These are phyloP conservation scores for Coleophora deauratella DNA, from an alignment of 2,888 invertebrate species.

Conservation along the genomic window DNA sequence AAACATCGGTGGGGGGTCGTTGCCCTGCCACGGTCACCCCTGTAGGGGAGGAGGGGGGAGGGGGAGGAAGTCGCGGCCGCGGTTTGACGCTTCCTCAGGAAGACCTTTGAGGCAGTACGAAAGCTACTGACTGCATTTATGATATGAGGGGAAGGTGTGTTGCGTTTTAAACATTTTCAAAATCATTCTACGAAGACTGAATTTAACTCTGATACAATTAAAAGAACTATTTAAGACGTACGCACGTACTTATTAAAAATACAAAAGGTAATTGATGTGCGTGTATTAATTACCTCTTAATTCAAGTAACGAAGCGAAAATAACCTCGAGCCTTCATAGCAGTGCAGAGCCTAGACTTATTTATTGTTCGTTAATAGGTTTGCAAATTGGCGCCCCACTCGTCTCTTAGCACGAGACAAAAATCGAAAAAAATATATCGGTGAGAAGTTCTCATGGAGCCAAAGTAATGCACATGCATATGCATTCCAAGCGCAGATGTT, in stretches of 20 bases:
- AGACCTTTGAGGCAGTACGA: constrained; percentile 60
- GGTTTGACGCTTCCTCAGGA: constrained; percentile 73
- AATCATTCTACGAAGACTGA: too few relatives aligned
- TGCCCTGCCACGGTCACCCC: constrained; percentile 47
- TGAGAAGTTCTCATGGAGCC: constrained; percentile 50
- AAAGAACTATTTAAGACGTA: too few relatives aligned
- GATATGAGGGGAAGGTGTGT: too few relatives aligned
- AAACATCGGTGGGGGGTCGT: constrained; percentile 56
- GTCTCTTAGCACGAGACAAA: constrained; percentile 51
- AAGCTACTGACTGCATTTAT: constrained; percentile 32
- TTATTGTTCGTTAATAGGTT: too few relatives aligned
- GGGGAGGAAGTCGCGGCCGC: constrained; percentile 57
- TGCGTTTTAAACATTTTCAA: too few relatives aligned
- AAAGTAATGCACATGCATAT: constrained; percentile 59
- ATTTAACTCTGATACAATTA: too few relatives aligned
- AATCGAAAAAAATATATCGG: constrained; percentile 36
- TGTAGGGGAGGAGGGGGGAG: constrained; percentile 27
- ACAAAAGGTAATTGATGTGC: too few relatives aligned
- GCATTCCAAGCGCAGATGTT: constrained; percentile 16
- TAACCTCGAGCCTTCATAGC: too few relatives aligned
- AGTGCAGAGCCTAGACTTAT: too few relatives aligned
- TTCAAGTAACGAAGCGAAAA: too few relatives aligned
- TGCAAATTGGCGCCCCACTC: constrained; percentile 19
- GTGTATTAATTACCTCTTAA: too few relatives aligned
- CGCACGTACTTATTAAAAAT: too few relatives aligned